These are phyloP conservation scores for Petaurus breviceps DNA, from an alignment of 2,113 vertebrate species.

Conservation along the genomic window DNA sequence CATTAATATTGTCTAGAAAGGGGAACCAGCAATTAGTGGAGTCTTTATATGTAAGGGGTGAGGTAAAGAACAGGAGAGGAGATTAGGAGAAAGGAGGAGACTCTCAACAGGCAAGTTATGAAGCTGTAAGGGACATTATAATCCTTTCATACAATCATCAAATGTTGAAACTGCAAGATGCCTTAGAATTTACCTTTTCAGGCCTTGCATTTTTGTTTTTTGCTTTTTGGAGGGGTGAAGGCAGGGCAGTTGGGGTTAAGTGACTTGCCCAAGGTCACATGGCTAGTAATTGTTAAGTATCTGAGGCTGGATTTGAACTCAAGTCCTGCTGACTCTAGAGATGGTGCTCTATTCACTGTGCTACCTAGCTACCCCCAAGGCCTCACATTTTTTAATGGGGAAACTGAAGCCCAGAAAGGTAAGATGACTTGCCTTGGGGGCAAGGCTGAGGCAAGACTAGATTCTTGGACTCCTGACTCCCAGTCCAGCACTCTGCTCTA, in stretches of 20 bases:
- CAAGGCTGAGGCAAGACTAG: neutral
- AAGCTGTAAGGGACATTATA: neutral
- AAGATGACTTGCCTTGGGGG: accelerated
- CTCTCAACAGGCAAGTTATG: neutral
- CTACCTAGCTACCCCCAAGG: no score
- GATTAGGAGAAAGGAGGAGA: neutral
- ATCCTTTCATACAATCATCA: neutral
- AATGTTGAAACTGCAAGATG: neutral
- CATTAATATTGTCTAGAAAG: neutral
- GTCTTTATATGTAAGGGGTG: neutral
- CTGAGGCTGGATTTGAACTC: no score
- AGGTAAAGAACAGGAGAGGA: neutral
- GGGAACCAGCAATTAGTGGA: neutral
- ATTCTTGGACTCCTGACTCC: neutral
- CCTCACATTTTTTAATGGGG: neutral
- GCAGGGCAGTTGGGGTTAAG: no score
- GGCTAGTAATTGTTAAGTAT: no score
- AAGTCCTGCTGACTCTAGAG: no score
- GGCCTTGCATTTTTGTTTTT: neutral
- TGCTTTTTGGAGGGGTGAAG: no score
- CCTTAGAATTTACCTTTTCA: neutral
- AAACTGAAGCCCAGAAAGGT: neutral
- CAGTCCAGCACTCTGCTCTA: neutral
- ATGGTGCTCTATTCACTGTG: no score
- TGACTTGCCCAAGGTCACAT: no score